Evolutionary conservation across 2,113 vertebrate genomes (phyloP), one percentile per base, ranked within the genome.

Genomic region (Amphiprion ocellaris): DNA sequence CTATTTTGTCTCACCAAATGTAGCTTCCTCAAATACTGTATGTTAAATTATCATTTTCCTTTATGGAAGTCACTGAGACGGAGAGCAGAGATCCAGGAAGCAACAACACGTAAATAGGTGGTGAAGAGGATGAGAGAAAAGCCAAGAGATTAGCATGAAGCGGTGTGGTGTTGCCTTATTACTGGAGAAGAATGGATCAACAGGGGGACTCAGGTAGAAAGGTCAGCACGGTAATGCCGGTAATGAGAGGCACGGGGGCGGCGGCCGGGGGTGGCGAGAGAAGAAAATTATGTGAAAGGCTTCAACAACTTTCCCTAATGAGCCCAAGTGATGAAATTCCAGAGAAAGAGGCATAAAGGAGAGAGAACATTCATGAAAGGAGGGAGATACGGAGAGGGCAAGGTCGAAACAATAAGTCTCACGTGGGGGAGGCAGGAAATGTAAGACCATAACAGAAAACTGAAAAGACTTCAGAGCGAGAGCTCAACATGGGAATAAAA

Each of bases 281-380:
- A 54, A n/a, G 49, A 46, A 69, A 55, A 76, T 77, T 53, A 10
- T 4, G 58, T 1, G 21, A 33, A 50, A 80, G 49, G 55, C 67
- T 44, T 74, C 66, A 69, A 58, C 14, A 65, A 64, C 76, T 67
- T 30, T 28, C 54, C 17, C 67, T 87, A 87, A 74, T 83, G 89
- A 89, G 77, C 52, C 49, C 7, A 61, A 74, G 55, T 44, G 73
- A 74, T 71, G 76, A 66, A 77, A 80, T 62, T 52, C 46, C 69
- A 46, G 21, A 11, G 56, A 53, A 65, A 54, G 28, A 2, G 3
- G 10, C 0, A 1, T 37, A 49, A 49, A 5, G 30, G 46, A 17
- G 4, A 1, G n/a, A 44, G 14, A n/a, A 0, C 1, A 55, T 6
- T n/a, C 46, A 46, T n/a, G 54, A 64, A 23, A 44, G 33, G 16